Percentiles rank a stretch among this genome's conserved stretches.
Evolutionary conservation across 2,113 vertebrate genomes (phyloP).

Genomic region (Orientallactaga bullata): DNA sequence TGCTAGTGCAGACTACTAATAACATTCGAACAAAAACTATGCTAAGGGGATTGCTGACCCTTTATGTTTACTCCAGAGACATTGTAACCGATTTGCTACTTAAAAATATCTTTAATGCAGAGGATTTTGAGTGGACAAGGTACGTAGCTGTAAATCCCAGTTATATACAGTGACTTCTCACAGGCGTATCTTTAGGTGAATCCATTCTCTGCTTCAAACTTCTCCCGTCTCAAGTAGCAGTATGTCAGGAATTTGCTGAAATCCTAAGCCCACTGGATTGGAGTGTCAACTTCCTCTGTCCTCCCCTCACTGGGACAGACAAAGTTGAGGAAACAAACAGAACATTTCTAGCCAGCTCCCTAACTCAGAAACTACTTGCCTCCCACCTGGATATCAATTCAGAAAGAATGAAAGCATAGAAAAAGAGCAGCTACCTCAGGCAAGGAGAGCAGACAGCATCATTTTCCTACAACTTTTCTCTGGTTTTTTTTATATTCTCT

Average conservation of each 20-base stretch:
- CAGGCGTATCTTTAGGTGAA: neutral
- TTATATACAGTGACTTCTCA: neutral
- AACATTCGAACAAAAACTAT: constrained; percentile 73
- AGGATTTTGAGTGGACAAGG: constrained; percentile 88
- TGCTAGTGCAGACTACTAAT: constrained; percentile 54
- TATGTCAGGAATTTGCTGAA: neutral
- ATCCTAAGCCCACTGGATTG: neutral
- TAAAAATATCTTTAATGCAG: constrained; percentile 67
- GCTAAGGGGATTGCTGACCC: constrained; percentile 77
- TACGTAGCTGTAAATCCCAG: constrained; percentile 31
- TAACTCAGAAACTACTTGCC: neutral
- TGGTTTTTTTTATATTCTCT: neutral
- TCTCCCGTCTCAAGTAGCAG: neutral
- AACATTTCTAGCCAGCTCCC: neutral
- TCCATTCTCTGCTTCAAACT: neutral
- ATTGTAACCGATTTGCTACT: constrained; percentile 73
- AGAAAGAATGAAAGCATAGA: neutral
- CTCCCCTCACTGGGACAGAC: neutral
- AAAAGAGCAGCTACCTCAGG: neutral
- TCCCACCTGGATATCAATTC: neutral
- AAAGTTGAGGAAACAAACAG: neutral
- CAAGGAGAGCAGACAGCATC: neutral
- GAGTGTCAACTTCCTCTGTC: neutral
- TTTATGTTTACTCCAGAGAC: constrained; percentile 84
- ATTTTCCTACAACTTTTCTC: neutral